Conservation (phyloP, 1,140 invertebrate genomes). For the Drosophila virilis region DNA sequence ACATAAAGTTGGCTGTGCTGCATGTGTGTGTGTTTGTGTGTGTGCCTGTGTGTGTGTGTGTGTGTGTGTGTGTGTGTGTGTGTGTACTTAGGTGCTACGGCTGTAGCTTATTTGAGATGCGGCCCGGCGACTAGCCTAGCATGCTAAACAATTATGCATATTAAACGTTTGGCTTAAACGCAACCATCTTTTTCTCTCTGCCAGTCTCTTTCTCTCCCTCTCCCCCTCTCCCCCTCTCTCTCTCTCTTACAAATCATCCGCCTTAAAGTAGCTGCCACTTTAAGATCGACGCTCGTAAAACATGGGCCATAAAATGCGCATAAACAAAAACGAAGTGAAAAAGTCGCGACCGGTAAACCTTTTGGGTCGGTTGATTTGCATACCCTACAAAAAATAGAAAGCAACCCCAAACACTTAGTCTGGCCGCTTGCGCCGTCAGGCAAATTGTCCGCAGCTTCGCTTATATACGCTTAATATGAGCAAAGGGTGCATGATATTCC, state of each 20-base stretch:
- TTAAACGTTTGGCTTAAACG: constrained; percentile 52
- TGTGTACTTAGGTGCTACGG: constrained; percentile 16
- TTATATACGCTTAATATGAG: too few relatives aligned
- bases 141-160: constrained; percentile 73
- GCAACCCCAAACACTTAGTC: not conserved
- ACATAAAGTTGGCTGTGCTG: constrained; percentile 61
- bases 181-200: not conserved
- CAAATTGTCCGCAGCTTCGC: too few relatives aligned
- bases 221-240: too few relatives aligned
- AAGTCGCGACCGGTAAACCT: constrained; percentile 29
- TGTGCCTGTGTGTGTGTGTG: not conserved
- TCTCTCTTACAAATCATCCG: not conserved
- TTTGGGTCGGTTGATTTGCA: constrained; percentile 33
- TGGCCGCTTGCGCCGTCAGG: not conserved
- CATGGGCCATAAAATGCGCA: constrained; percentile 46
- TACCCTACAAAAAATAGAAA: constrained; percentile 13
- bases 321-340: constrained; percentile 36
- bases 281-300: constrained; percentile 43
- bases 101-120: constrained; percentile 35
- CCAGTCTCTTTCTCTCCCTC: not conserved
- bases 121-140: constrained; percentile 12
- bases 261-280: constrained; percentile 43
- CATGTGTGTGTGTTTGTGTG: constrained; percentile 7
- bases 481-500: too few relatives aligned
- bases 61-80: not conserved